These are phyloP conservation scores for Cephus pulcher DNA, from an alignment of 2,888 invertebrate genomes.

Conservation along the genomic window DNA sequence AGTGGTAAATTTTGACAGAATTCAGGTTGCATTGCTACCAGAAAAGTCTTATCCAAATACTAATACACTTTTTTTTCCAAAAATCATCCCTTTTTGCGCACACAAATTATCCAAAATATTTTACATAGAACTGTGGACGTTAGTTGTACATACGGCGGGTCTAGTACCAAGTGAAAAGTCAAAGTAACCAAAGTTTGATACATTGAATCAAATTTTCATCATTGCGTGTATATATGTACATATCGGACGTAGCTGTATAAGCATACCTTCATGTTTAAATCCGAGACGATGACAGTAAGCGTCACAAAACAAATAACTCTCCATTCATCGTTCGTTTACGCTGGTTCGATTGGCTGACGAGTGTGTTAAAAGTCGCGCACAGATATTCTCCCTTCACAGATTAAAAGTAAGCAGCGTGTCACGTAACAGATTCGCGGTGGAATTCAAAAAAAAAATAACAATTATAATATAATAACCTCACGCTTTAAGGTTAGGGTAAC, in stretches of 20 bases:
- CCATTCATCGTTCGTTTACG: conserved; percentile 8
- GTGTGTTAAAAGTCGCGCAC: background rate
- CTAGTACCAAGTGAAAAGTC: too few species aligned
- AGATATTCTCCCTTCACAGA: background rate
- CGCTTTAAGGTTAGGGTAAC: background rate
- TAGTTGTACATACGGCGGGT: too few species aligned
- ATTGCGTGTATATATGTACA: background rate
- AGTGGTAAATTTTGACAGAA: too few species aligned
- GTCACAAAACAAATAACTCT: conserved; percentile 17
- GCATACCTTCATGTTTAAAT: conserved; percentile 21
- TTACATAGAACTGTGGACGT: background rate
- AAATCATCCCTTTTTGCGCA: too few species aligned
- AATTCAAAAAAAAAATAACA: too few species aligned
- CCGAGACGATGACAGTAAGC: conserved; percentile 8
- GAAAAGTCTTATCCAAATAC: background rate
- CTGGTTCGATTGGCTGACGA: background rate
- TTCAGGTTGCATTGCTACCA: background rate
- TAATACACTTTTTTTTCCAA: too few species aligned
- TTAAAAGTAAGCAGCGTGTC: background rate
- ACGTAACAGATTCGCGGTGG: background rate
- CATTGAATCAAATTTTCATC: background rate
- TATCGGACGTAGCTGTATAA: background rate
- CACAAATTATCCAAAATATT: background rate
- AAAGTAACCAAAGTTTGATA: background rate
- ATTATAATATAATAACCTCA: background rate